Evolutionary conservation across 30 jellyfish, hydroid and myxozoan species (phyloP).

Genomic region (Calvadosia cruxmelitensis): DNA sequence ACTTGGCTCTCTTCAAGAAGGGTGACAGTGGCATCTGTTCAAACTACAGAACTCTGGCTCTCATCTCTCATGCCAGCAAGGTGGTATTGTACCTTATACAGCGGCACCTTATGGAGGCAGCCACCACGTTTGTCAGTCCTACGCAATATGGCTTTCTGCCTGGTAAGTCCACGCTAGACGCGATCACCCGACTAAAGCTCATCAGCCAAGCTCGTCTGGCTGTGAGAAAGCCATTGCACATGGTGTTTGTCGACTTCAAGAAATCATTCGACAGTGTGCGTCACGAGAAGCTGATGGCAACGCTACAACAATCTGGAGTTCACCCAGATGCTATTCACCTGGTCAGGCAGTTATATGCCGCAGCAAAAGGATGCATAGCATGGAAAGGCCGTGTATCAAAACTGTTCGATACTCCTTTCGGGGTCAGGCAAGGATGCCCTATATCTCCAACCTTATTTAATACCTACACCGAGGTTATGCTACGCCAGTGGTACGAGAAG

Average conservation of each 20-base stretch:
- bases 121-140: not conserved
- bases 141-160: constrained; percentile 8
- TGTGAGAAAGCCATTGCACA: not conserved
- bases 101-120: not conserved
- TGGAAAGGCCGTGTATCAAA: too few relatives aligned
- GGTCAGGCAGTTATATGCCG: too few relatives aligned
- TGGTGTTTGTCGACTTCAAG: constrained; percentile 10
- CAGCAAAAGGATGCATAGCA: too few relatives aligned
- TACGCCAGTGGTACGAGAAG: too few relatives aligned
- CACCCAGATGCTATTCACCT: too few relatives aligned
- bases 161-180: constrained; percentile 11
- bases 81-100: constrained; percentile 8
- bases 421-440: too few relatives aligned
- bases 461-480: too few relatives aligned
- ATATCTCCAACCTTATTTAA: too few relatives aligned
- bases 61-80: constrained; percentile 17
- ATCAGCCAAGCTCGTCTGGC: constrained; percentile 1
- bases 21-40: constrained; percentile 8
- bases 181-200: not conserved
- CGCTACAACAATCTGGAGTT: not conserved
- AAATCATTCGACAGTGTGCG: constrained; percentile 22
- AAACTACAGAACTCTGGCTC: constrained; percentile 10
- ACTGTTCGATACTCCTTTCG: too few relatives aligned
- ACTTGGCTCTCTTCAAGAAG: constrained; percentile 12
- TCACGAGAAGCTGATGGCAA: constrained; percentile 1